A percentile compares a stretch with the other conserved stretches of the same genome.
Conservation (phyloP, 2,888 invertebrate species). For the Diplolepis rosae region DNA sequence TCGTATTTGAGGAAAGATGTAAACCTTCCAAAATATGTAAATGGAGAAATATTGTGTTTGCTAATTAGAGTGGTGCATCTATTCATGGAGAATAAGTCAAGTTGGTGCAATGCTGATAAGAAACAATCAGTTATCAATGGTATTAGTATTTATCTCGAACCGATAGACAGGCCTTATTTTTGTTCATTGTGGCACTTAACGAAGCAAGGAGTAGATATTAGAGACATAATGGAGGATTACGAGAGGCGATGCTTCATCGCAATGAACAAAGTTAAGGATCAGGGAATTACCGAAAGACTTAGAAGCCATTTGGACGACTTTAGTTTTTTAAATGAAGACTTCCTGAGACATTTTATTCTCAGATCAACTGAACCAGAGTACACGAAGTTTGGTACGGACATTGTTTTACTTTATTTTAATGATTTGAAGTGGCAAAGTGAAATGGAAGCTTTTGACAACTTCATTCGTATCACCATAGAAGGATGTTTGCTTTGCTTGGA, state of each 20-base stretch:
- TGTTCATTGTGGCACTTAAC: slow-evolving; percentile 38
- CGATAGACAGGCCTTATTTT: slow-evolving; percentile 58
- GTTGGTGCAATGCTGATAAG: neutral
- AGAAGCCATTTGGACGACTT: slow-evolving; percentile 39
- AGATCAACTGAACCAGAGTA: slow-evolving; percentile 59
- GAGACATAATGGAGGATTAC: slow-evolving; percentile 57
- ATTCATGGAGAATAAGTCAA: neutral
- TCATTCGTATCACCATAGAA: slow-evolving; percentile 58
- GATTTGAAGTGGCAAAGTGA: slow-evolving; percentile 50
- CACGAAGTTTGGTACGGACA: slow-evolving; percentile 46
- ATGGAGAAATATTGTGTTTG: slow-evolving; percentile 46
- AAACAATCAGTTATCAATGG: neutral
- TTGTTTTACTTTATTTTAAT: slow-evolving; percentile 44
- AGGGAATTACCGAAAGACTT: neutral
- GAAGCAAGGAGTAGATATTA: neutral
- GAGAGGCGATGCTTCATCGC: slow-evolving; percentile 55
- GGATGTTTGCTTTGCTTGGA: slow-evolving; percentile 58
- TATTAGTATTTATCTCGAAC: slow-evolving; percentile 47
- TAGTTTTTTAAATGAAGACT: slow-evolving; percentile 51
- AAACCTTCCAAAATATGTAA: slow-evolving; percentile 41
- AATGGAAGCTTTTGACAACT: slow-evolving; percentile 52
- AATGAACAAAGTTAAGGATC: slow-evolving; percentile 41
- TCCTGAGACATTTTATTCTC: slow-evolving; percentile 59
- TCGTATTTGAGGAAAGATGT: slow-evolving; percentile 46
- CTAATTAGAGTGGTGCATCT: slow-evolving; percentile 47